Percentiles rank a stretch among this genome's conserved stretches.
Conservation (phyloP, 2,888 invertebrate species). For the Lomographa bimaculata region DNA sequence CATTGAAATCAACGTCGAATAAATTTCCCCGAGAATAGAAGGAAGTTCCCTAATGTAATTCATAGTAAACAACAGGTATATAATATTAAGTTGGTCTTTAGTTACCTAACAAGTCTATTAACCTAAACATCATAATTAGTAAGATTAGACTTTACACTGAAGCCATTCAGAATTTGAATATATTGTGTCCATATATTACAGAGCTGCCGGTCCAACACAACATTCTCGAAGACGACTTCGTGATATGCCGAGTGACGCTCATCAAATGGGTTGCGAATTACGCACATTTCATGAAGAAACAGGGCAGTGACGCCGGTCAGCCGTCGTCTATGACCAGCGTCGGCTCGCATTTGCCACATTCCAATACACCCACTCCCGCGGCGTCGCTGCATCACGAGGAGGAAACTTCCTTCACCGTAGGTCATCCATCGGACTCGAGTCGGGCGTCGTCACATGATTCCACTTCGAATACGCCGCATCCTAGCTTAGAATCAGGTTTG, state of each 20-base stretch:
- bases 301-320: conserved; percentile 75
- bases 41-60: too few species aligned
- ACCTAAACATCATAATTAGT: too few species aligned
- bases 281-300: conserved; percentile 89
- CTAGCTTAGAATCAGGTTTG: conserved; percentile 85
- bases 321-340: conserved; percentile 76
- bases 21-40: too few species aligned
- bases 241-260: conserved; percentile 91
- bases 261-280: conserved; percentile 96
- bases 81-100: too few species aligned
- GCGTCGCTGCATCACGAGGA: conserved; percentile 72
- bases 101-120: too few species aligned
- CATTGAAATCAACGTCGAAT: too few species aligned
- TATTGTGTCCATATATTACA: too few species aligned
- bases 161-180: too few species aligned
- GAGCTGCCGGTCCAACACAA: conserved; percentile 91
- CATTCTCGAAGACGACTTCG: conserved; percentile 86
- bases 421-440: conserved; percentile 77
- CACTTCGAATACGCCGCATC: conserved; percentile 80
- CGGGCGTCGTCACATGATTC: conserved; percentile 80
- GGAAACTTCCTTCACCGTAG: conserved; percentile 74
- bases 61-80: too few species aligned
- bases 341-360: conserved; percentile 68
- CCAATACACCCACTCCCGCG: conserved; percentile 67
- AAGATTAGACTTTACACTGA: too few species aligned